Conservation (phyloP, 2,888 invertebrate species). For the Acanthopleura granulata region DNA sequence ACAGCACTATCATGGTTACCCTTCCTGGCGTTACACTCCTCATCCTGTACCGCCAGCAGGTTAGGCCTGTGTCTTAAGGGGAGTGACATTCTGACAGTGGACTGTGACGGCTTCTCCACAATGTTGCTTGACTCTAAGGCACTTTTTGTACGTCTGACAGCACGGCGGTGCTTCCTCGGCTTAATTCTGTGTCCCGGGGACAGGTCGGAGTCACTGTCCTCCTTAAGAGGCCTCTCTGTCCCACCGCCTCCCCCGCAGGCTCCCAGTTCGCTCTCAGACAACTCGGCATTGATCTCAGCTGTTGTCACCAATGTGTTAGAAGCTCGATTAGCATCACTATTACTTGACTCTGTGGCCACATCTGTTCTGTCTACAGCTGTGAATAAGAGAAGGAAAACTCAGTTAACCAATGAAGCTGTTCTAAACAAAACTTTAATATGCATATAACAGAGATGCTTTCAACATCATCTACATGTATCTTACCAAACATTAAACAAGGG, state of each 20-base stretch:
- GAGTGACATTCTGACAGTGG: constrained; percentile 1
- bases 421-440: too few species aligned
- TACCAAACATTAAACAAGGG: too few species aligned
- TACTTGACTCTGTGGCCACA: constrained; percentile 13
- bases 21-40: neutral
- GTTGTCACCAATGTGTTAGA: constrained; percentile 14
- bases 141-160: constrained; percentile 57
- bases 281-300: constrained; percentile 14
- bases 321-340: constrained; percentile 9
- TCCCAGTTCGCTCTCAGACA: constrained; percentile 1
- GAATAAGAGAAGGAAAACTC: neutral
- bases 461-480: too few species aligned
- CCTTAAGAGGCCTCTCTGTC: constrained; percentile 18
- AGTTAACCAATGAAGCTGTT: too few species aligned
- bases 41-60: neutral
- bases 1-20: neutral
- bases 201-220: constrained; percentile 51
- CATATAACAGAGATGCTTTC: too few species aligned
- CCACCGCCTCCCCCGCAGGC: constrained; percentile 32
- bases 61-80: constrained; percentile 7
- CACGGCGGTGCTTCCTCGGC: constrained; percentile 34
- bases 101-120: neutral
- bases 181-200: constrained; percentile 42
- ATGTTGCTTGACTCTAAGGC: constrained; percentile 39
- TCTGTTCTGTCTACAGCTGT: constrained; percentile 4